phyloP scores from a whole-genome alignment of 2,113 vertebrate species.

The Phyllostomus discolor region DNA sequence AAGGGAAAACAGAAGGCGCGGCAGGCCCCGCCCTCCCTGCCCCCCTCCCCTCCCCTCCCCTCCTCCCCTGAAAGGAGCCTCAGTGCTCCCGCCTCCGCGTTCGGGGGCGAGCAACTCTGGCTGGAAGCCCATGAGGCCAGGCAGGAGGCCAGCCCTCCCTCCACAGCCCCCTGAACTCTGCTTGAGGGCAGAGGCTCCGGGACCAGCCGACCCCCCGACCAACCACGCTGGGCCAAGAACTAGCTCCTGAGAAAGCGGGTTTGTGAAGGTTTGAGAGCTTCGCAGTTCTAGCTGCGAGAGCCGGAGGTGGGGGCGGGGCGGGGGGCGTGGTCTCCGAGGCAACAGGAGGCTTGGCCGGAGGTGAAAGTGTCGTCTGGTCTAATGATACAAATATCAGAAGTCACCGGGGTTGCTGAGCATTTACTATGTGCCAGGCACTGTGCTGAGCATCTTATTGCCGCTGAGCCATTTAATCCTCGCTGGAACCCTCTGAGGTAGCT shows the following conservation, averaged over 20 bases:
- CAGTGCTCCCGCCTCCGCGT: background rate
- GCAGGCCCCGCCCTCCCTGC: background rate
- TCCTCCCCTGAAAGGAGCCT: background rate
- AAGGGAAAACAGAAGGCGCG: background rate
- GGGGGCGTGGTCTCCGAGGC: background rate
- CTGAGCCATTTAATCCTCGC: background rate
- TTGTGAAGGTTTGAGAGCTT: background rate
- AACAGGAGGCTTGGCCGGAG: background rate
- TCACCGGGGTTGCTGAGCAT: background rate
- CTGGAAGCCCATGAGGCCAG: too few species aligned
- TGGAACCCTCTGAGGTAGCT: background rate
- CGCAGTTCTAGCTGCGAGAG: background rate
- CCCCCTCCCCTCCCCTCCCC: background rate
- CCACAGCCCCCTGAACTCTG: background rate
- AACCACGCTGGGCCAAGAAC: background rate
- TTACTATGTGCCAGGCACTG: background rate
- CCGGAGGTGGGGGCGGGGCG: background rate
- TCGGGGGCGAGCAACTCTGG: background rate
- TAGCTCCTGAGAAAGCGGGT: background rate
- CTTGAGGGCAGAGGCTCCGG: background rate
- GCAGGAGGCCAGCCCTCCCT: too few species aligned
- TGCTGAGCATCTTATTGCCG: too few species aligned
- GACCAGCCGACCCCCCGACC: background rate
- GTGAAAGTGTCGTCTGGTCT: background rate
- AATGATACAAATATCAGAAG: background rate